Base-by-base conservation (phyloP, 2,797 vertebrate species). In the Hyperoplus immaculatus region DNA sequence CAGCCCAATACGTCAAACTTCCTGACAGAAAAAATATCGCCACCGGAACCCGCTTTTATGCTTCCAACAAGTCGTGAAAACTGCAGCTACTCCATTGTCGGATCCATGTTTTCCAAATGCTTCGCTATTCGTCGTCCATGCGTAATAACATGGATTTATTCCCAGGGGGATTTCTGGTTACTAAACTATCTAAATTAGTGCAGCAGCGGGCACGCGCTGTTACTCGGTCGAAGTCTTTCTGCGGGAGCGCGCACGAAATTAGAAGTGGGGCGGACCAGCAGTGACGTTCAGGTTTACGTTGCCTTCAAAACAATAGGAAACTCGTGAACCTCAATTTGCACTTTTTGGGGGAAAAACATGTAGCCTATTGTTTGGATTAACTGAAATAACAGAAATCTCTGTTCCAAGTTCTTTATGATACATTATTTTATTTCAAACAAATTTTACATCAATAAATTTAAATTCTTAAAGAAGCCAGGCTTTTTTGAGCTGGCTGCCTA, bases 21-120 rank as follows among this genome's bases (percentile, higher is more conserved):
- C 93, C 93, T 92, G 93, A 94, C 92, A 86, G 81, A 81, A 76
- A 88, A 87, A 84, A 87, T 66, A 82, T 89, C 91, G 72, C 87
- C 85, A 92, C 93, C 93, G 94, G 94, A 95, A 94, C 93, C 89
- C 63, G 80, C 73, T 75, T 77, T 68, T 62, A 65, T 38, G 65
- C 78, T 51, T 89, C 86, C 82, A 80, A 68, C 61, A 70, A 58
- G 85, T 71, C 61, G 50, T 51, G 73, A 64, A 80, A 91, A 61
- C 36, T 36, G 29, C 29, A 29, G 29, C 29, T 21, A 1, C 43
- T 71, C 68, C 76, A 6, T 50, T 4, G 9, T 41, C n/a, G 46
- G 0, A 1, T 75, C 79, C 57, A 12, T 58, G 74, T 78, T 56
- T 5, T 6, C 61, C 74, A 6, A 16, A n/a, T 0, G n/a, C 50